Percentiles rank a stretch among this genome's conserved stretches.
Conservation (phyloP, 2,888 invertebrate species). For the Dolichopus griseipennis region DNA sequence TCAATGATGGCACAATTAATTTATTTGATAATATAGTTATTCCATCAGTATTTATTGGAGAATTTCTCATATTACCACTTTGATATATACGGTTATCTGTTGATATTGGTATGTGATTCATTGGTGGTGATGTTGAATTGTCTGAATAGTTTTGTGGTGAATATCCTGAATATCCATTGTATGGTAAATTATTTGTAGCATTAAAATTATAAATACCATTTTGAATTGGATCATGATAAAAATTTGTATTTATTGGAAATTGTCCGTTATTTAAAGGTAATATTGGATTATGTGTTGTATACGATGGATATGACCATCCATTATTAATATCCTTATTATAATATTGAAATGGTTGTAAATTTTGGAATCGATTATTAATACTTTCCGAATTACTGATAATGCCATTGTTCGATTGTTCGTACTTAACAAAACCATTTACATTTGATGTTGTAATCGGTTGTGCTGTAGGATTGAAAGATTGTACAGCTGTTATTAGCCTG, state of each 20-base stretch:
- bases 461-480: neutral
- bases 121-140: neutral
- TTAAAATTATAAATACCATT: neutral
- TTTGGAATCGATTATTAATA: neutral
- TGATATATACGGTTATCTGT: neutral
- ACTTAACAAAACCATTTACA: neutral
- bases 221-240: neutral
- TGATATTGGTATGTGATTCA: neutral
- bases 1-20: conserved; percentile 21
- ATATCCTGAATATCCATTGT: too few relatives aligned
- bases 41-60: neutral
- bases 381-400: neutral
- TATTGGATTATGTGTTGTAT: neutral
- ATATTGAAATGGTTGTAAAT: neutral
- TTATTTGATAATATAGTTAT: neutral
- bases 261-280: neutral
- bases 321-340: neutral
- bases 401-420: too few relatives aligned
- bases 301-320: neutral
- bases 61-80: neutral
- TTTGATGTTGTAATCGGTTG: neutral
- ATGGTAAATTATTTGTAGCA: neutral
- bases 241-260: neutral
- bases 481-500: conserved; percentile 21
- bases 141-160: too few relatives aligned